Evolutionary conservation across 2,888 invertebrate species (phyloP).

Genomic region (Germaria angustata): DNA sequence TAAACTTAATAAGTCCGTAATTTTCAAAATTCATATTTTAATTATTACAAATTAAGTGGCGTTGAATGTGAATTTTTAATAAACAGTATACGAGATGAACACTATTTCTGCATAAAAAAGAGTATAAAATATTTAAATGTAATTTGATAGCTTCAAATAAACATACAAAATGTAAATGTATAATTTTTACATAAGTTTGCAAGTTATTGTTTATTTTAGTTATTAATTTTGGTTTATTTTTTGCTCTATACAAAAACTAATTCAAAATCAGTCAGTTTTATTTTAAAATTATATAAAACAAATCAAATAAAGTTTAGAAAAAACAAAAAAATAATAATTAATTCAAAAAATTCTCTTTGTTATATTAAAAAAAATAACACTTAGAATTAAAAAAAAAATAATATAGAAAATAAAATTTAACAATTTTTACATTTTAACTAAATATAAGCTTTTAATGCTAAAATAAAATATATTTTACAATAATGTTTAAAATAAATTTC

Average conservation of each 20-base stretch:
- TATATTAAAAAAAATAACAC: constrained; percentile 58
- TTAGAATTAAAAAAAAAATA: constrained; percentile 45
- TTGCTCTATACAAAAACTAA: constrained; percentile 62
- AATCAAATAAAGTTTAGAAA: constrained; percentile 7
- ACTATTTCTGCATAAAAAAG: not conserved
- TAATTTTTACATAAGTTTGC: not conserved
- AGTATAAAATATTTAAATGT: constrained; percentile 18
- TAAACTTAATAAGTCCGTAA: too few species aligned
- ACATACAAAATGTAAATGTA: constrained; percentile 1
- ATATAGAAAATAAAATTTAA: constrained; percentile 4
- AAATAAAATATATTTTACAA: constrained; percentile 18
- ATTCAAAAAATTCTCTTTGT: constrained; percentile 29
- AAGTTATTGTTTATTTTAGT: constrained; percentile 24
- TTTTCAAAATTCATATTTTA: too few species aligned
- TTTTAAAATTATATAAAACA: constrained; percentile 37
- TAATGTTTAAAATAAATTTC: constrained; percentile 1
- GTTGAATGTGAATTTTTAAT: too few species aligned
- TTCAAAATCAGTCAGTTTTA: constrained; percentile 65
- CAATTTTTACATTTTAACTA: constrained; percentile 45
- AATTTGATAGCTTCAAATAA: not conserved
- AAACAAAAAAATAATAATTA: constrained; percentile 18
- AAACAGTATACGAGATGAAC: too few species aligned
- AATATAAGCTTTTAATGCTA: not conserved
- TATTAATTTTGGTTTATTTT: constrained; percentile 26
- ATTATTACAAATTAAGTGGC: too few species aligned